These are phyloP conservation scores for Coluber constrictor DNA, from an alignment of 2,797 vertebrate genomes.

Conservation along the genomic window DNA sequence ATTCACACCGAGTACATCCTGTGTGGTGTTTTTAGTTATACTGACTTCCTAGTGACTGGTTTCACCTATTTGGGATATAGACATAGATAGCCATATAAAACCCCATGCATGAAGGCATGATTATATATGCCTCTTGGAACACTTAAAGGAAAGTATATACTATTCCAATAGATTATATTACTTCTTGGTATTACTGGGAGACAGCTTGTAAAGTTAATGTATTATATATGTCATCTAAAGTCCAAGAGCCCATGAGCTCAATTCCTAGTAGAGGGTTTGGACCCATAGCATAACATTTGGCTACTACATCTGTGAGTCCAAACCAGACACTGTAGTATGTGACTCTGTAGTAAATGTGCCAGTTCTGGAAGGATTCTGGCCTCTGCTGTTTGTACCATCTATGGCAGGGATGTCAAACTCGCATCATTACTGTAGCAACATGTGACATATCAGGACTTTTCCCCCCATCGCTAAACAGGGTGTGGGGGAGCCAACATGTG, in stretches of 20 bases:
- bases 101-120: not conserved
- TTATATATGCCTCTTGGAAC: not conserved
- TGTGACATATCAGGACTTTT: too few relatives aligned
- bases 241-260: not conserved
- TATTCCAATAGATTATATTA: not conserved
- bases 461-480: too few relatives aligned
- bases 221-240: not conserved
- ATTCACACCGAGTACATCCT: not conserved
- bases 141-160: not conserved
- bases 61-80: not conserved
- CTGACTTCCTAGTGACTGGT: not conserved
- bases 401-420: not conserved
- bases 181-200: not conserved
- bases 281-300: not conserved
- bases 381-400: not conserved
- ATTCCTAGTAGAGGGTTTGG: not conserved
- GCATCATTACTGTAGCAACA: fast-evolving
- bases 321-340: not conserved
- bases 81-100: not conserved
- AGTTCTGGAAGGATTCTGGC: not conserved
- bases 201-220: not conserved
- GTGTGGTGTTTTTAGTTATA: not conserved
- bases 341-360: not conserved
- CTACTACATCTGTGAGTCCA: not conserved
- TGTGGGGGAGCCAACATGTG: too few relatives aligned